Evolutionary conservation across 2,888 invertebrate genomes (phyloP).

Genomic region (Malacosoma neustria): DNA sequence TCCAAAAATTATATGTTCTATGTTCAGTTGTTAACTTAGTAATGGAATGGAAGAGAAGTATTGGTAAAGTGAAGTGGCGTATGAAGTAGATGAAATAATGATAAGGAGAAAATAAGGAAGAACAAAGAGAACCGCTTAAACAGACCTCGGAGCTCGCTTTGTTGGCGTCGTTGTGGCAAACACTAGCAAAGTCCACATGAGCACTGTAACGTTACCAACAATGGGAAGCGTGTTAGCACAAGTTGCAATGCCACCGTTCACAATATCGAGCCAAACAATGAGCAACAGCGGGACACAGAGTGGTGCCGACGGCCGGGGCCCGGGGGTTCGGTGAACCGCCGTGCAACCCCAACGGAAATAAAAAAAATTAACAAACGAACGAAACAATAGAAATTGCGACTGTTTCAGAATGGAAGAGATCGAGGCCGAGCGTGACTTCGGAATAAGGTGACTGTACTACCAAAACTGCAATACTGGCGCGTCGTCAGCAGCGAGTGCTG

Average conservation of each 20-base stretch:
- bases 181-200: not conserved
- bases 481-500: constrained; percentile 84
- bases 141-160: constrained; percentile 22
- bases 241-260: not conserved
- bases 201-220: not conserved
- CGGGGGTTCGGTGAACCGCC: constrained; percentile 2
- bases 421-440: constrained; percentile 39
- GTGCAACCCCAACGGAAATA: constrained; percentile 8
- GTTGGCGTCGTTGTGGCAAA: constrained; percentile 10
- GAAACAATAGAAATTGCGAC: constrained; percentile 62
- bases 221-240: not conserved
- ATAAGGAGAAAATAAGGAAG: constrained; percentile 19
- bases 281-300: not conserved
- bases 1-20: not conserved
- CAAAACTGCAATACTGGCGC: constrained; percentile 96
- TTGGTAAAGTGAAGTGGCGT: constrained; percentile 20
- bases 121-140: constrained; percentile 18
- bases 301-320: not conserved
- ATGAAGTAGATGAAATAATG: constrained; percentile 31
- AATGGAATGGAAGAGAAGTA: constrained; percentile 33
- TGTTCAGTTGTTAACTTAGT: constrained; percentile 10
- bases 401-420: constrained; percentile 58
- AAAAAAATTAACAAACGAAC: constrained; percentile 22
- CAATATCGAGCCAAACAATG: not conserved
- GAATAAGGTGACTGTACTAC: constrained; percentile 87